These are phyloP conservation scores for Drosophila lini DNA, from an alignment of 1,140 invertebrate species.

Conservation along the genomic window DNA sequence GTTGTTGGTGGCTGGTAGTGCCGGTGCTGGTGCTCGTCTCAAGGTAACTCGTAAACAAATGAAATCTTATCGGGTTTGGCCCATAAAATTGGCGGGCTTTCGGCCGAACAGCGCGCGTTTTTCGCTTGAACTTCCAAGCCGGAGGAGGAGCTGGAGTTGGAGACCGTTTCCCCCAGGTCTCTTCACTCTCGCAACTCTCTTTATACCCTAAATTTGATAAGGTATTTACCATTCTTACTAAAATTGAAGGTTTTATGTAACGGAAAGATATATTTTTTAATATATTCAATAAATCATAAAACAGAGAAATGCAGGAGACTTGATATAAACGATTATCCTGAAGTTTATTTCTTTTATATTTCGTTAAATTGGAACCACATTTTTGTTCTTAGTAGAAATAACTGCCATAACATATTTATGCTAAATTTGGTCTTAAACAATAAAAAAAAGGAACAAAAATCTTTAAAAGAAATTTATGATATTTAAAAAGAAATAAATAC, in stretches of 20 bases:
- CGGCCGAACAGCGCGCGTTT: slow-evolving; percentile 68
- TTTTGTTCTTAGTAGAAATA: too few species aligned
- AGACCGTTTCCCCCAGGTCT: slow-evolving; percentile 30
- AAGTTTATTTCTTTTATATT: not conserved
- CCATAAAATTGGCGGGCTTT: slow-evolving; percentile 80
- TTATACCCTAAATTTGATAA: slow-evolving; percentile 11
- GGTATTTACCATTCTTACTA: not conserved
- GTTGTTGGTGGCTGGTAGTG: not conserved
- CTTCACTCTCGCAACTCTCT: slow-evolving; percentile 11
- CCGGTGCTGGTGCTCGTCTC: slow-evolving; percentile 29
- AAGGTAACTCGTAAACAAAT: slow-evolving; percentile 66
- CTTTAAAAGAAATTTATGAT: too few species aligned
- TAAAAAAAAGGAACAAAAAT: not conserved
- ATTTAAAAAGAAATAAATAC: not conserved
- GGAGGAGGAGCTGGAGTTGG: slow-evolving; percentile 34
- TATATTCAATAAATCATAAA: too few species aligned
- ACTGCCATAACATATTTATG: too few species aligned
- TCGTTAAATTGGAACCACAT: too few species aligned
- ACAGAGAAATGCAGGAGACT: not conserved
- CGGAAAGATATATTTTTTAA: too few species aligned
- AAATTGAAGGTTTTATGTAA: not conserved
- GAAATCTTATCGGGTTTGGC: slow-evolving; percentile 72
- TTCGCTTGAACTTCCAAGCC: slow-evolving; percentile 70
- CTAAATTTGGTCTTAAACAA: not conserved
- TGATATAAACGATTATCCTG: not conserved